Conservation (phyloP, 2,113 vertebrate species). For the Andinoacara biseriatus region DNA sequence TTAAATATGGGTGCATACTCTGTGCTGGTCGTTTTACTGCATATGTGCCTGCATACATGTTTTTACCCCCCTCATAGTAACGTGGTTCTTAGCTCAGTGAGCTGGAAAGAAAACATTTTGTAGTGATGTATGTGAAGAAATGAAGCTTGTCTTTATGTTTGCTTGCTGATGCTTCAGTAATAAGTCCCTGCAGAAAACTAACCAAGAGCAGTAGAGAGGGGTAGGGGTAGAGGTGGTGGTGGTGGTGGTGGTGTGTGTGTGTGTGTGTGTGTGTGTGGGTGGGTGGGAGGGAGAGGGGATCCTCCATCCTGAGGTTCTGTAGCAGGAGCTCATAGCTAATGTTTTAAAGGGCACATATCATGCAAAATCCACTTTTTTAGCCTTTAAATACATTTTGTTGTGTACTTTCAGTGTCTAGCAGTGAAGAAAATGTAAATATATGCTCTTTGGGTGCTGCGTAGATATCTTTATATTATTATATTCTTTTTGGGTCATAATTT, state of each 20-base stretch:
- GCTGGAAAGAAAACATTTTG: constrained; percentile 28
- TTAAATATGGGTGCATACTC: background rate
- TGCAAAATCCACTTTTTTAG: too few relatives aligned
- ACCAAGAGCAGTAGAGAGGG: background rate
- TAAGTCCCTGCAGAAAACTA: constrained; percentile 29
- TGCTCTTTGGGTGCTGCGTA: too few relatives aligned
- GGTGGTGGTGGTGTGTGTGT: too few relatives aligned
- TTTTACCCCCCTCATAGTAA: background rate
- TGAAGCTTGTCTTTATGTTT: constrained; percentile 42
- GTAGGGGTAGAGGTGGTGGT: background rate
- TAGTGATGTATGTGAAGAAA: constrained; percentile 41
- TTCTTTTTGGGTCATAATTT: too few relatives aligned
- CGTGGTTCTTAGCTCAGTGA: constrained; percentile 41
- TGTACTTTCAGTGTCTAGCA: too few relatives aligned
- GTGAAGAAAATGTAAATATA: too few relatives aligned
- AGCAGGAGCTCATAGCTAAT: background rate
- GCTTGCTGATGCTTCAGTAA: constrained; percentile 47
- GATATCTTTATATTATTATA: too few relatives aligned
- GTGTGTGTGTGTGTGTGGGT: too few relatives aligned
- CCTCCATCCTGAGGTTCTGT: background rate
- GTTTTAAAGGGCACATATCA: too few relatives aligned
- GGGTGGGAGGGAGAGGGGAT: background rate
- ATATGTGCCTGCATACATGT: background rate
- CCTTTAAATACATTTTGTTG: too few relatives aligned
- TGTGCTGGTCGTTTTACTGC: background rate